Conservation (phyloP, 2,888 invertebrate species). For the Cynaeus angustus region DNA sequence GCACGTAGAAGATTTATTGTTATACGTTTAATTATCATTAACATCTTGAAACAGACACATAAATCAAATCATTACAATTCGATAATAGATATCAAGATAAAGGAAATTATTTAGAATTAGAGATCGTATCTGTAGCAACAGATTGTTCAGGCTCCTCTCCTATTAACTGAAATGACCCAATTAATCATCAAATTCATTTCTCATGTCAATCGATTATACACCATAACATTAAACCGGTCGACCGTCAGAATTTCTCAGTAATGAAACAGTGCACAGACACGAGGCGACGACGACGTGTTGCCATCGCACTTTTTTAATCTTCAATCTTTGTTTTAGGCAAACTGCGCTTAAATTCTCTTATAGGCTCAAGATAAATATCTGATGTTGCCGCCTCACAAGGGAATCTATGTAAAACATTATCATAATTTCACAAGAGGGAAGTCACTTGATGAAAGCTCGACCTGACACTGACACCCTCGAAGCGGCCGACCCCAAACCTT, state of each 20-base stretch:
- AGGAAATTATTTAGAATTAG: slow-evolving; percentile 32
- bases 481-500: slow-evolving; percentile 26
- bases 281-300: no score
- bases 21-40: not conserved
- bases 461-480: slow-evolving; percentile 47
- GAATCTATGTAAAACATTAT: slow-evolving; percentile 47
- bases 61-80: slow-evolving; percentile 32
- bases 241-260: not conserved
- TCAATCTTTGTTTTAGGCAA: not conserved
- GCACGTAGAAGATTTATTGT: not conserved
- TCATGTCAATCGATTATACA: slow-evolving; percentile 32
- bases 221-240: not conserved
- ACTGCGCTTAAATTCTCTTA: slow-evolving; percentile 17
- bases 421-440: slow-evolving; percentile 48
- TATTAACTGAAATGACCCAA: slow-evolving; percentile 43
- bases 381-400: slow-evolving; percentile 42
- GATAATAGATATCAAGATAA: slow-evolving; percentile 39
- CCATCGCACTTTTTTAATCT: not conserved
- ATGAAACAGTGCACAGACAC: no score
- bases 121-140: slow-evolving; percentile 37
- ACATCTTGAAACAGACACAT: slow-evolving; percentile 4
- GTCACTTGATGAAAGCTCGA: slow-evolving; percentile 47
- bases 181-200: slow-evolving; percentile 38
- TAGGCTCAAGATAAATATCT: slow-evolving; percentile 45
- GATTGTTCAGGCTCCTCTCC: slow-evolving; percentile 38